Percentiles rank a stretch among this genome's conserved stretches.
Evolutionary conservation across 2,888 invertebrate genomes (phyloP).

Genomic region (Dolichopus griseipennis): DNA sequence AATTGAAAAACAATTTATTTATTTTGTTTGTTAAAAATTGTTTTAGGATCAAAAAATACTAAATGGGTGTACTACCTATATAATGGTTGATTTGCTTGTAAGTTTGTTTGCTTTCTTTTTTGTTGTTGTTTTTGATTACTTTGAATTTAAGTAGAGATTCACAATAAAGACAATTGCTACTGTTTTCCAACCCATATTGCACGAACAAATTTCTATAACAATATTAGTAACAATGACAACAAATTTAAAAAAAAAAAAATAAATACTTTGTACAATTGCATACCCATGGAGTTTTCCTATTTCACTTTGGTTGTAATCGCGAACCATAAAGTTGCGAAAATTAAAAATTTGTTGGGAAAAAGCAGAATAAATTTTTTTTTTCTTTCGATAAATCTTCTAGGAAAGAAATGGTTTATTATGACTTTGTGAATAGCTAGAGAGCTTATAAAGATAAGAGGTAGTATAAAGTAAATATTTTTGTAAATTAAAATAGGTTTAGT

Average conservation of each 20-base stretch:
- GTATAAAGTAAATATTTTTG: too few species aligned
- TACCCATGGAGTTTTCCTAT: neutral
- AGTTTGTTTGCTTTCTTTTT: neutral
- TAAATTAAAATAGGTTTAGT: too few species aligned
- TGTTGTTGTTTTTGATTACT: neutral
- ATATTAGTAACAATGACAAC: conserved; percentile 3
- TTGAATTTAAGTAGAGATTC: neutral
- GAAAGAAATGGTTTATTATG: too few species aligned
- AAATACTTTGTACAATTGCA: neutral
- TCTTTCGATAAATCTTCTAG: too few species aligned
- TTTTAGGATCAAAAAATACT: neutral
- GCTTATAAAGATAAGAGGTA: too few species aligned
- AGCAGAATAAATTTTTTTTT: too few species aligned
- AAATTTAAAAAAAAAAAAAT: conserved; percentile 6
- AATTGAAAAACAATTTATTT: neutral
- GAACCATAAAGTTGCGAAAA: too few species aligned
- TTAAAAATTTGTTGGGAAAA: too few species aligned
- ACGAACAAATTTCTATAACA: neutral
- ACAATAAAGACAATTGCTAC: conserved; percentile 6
- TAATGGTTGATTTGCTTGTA: neutral
- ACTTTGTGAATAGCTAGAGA: too few species aligned
- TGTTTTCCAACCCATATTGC: conserved; percentile 1
- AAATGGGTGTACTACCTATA: neutral
- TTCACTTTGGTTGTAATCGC: too few species aligned
- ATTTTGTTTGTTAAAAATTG: neutral